Evolutionary conservation across 2,888 invertebrate genomes (phyloP), one percentile per base, ranked within the genome.

Genomic region (Ganaspis brasiliensis): DNA sequence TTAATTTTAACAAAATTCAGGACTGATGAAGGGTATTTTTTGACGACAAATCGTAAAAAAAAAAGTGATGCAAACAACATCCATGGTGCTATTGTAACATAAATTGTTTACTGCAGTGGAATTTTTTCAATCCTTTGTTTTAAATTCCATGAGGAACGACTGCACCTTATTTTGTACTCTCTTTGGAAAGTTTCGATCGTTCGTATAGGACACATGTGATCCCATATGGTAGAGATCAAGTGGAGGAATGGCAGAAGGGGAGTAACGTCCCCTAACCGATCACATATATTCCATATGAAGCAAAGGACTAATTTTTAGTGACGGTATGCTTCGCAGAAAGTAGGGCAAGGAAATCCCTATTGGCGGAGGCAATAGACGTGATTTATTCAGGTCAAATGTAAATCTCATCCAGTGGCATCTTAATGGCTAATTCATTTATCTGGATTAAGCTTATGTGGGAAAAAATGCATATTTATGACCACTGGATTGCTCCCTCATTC

Each of bases 401-500:
- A 67, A 67, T 67, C 63, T 37, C 21, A 14, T 45, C 24, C n/a
- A 40, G 40, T 45, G 63, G 63, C 40, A 45, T 40, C 63, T 67
- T 67, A 45, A 67, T 67, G 45, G 63, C 63, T 67, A 45, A 67
- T 67, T 67, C 63, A 67, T 67, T 67, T 67, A 67, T 67, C 45
- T 40, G 40, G 63, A 67, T 67, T 40, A 67, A 67, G 40, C 24
- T 67, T 67, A 67, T 45, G 24, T 67, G 63, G 40, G 63, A 24
- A 67, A 67, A 49, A 67, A 45, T 14, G 63, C 40, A 45, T 45
- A 67, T 67, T 45, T 45, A 45, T 21, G 16, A 24, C 8, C 14
- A 67, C 24, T 67, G 37, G 24, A 67, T 45, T 63, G 14, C 21
- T 24, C 21, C 14, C 45, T 24, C 2, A 45, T 21, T 67, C 2